Evolutionary conservation across 2,113 vertebrate genomes (phyloP).

Genomic region (Opisthocomus hoazin): DNA sequence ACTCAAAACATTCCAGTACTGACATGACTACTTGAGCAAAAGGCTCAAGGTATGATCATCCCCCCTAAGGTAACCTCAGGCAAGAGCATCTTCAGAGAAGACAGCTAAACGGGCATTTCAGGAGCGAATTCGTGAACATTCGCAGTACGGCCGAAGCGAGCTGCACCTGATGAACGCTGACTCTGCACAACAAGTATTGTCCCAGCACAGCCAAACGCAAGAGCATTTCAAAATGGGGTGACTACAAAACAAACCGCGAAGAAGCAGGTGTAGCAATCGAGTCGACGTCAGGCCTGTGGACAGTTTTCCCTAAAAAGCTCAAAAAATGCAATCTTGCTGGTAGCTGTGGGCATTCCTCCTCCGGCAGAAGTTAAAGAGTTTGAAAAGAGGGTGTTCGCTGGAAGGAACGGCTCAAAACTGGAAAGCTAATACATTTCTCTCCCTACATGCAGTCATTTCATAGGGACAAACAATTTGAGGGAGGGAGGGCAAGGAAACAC

Average conservation of each 20-base stretch:
- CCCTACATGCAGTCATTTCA: not conserved
- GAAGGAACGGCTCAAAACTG: not conserved
- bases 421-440: not conserved
- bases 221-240: not conserved
- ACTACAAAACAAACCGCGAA: not conserved
- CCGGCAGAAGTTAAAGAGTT: not conserved
- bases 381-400: not conserved
- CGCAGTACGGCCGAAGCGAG: not conserved
- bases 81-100: not conserved
- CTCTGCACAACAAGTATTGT: not conserved
- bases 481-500: not conserved
- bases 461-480: not conserved
- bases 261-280: not conserved
- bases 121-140: not conserved
- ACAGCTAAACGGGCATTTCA: not conserved
- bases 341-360: not conserved
- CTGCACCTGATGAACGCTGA: not conserved
- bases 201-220: not conserved
- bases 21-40: accelerated
- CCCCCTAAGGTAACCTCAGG: not conserved
- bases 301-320: not conserved
- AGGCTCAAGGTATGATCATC: not conserved
- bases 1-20: not conserved
- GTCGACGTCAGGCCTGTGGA: not conserved
- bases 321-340: not conserved